Evolutionary conservation across 2,113 vertebrate species (phyloP), one percentile per base, ranked within the genome.

Genomic region (Corvus cornix): DNA sequence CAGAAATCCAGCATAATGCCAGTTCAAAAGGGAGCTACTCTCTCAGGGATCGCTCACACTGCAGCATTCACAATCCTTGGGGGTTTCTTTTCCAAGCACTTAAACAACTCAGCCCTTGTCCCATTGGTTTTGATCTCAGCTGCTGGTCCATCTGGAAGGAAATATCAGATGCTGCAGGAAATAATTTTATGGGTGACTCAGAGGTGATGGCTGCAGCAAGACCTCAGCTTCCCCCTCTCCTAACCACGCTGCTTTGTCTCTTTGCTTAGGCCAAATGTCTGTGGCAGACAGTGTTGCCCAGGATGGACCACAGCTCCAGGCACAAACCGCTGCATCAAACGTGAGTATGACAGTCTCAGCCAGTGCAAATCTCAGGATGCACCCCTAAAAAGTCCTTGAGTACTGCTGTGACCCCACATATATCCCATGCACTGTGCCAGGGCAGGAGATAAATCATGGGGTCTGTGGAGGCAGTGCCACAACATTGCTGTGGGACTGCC

Each of bases 281-380:
- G 99, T 68, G 99, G 99, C 97, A 98, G 99, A 97, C 99, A 99
- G 92, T 99, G 99, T 97, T 99, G 99, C 98, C 98, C 98, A 15
- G 99, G 99, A 69, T 99, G 99, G 99, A 99, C 98, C 24, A 97
- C 98, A 5, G 99, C 99, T 79, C 98, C 98, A 16, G 97, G 99
- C 97, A 99, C 99, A 97, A 99, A 98, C 89, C 98, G 93, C 92
- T 99, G 99, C 95, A 99, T 99, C 96, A 99, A 99, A 98, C 99
- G 99, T 99, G 97, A 99, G 99, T 99, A 96, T 56, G 51, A 81
- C 39, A 44, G 39, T 44, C 16, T 59, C 44, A 59, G 44, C 35
- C 1, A 2, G 28, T 4, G 14, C 46, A n/a, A 37, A 43, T 44
- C 33, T 73, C 2, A 2, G 2, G 2, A 17, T 41, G 55, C 60